Conservation (phyloP, 2,888 invertebrate species). For the Amblyjoppa proteus region DNA sequence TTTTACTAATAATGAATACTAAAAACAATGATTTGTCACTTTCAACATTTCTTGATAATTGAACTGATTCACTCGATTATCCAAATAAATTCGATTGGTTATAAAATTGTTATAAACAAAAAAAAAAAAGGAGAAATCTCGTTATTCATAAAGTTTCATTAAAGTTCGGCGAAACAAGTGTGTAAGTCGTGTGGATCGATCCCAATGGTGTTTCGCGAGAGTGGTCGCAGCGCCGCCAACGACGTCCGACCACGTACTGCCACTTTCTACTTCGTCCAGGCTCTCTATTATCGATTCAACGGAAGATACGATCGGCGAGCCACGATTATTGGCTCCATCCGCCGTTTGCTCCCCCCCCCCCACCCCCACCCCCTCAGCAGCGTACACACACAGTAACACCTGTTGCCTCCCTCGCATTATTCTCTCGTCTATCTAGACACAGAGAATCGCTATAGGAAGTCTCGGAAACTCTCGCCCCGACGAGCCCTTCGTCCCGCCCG, state of each 20-base stretch:
- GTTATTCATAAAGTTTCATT: not conserved
- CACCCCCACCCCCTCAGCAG: not conserved
- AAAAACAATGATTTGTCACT: no score
- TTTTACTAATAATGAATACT: no score
- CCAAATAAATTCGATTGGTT: no score
- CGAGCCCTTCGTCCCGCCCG: not conserved
- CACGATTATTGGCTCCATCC: conserved; percentile 56
- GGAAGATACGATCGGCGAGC: conserved; percentile 47
- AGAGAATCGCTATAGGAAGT: conserved; percentile 30
- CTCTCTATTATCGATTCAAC: conserved; percentile 50
- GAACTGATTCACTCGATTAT: no score
- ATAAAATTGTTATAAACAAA: not conserved
- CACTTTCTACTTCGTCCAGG: conserved; percentile 43
- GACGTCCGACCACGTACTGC: conserved; percentile 41
- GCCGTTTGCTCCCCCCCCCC: not conserved
- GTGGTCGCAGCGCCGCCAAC: conserved; percentile 9
- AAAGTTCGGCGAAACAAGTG: not conserved
- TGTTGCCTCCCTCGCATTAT: conserved; percentile 55
- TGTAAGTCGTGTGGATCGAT: conserved; percentile 34
- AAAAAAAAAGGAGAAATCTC: not conserved
- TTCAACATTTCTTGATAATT: no score
- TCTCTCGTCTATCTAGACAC: conserved; percentile 21
- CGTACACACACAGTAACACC: conserved; percentile 40
- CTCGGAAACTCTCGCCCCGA: conserved; percentile 26
- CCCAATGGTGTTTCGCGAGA: not conserved